A percentile compares a stretch with the other conserved stretches of the same genome.
Evolutionary conservation across 2,797 vertebrate species (phyloP).

Genomic region (Ptychobarbus kaznakovi): DNA sequence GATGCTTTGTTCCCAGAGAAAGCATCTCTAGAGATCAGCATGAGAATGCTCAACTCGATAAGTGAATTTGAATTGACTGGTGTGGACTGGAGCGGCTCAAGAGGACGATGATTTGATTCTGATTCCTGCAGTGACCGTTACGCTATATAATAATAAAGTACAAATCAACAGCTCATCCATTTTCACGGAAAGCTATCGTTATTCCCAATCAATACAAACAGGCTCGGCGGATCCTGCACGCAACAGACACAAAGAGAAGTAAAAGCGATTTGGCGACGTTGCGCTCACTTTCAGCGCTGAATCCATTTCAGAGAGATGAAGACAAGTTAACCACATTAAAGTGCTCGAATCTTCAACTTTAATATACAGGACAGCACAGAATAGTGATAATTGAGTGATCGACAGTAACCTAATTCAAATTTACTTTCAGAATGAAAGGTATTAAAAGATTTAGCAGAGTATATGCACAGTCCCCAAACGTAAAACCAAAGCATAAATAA

Average conservation of each 20-base stretch:
- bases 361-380: constrained; percentile 25
- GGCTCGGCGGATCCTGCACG: constrained; percentile 26
- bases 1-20: background rate
- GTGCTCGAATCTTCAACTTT: constrained; percentile 22
- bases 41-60: constrained; percentile 41
- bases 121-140: constrained; percentile 32
- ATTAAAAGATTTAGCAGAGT: background rate
- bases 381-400: background rate
- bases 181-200: constrained; percentile 52
- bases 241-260: constrained; percentile 29
- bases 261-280: constrained; percentile 12
- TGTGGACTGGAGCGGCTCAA: constrained; percentile 45
- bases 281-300: background rate
- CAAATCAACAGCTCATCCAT: constrained; percentile 57
- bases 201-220: constrained; percentile 52
- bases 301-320: constrained; percentile 30
- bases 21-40: background rate
- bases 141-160: constrained; percentile 56
- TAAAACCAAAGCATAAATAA: background rate
- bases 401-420: constrained; percentile 15
- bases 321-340: constrained; percentile 15
- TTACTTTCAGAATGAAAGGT: background rate
- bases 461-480: background rate
- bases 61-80: constrained; percentile 55
- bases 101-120: constrained; percentile 52